Evolutionary conservation across 2,888 invertebrate genomes (phyloP).

Genomic region (Stenolophus ochropezus): DNA sequence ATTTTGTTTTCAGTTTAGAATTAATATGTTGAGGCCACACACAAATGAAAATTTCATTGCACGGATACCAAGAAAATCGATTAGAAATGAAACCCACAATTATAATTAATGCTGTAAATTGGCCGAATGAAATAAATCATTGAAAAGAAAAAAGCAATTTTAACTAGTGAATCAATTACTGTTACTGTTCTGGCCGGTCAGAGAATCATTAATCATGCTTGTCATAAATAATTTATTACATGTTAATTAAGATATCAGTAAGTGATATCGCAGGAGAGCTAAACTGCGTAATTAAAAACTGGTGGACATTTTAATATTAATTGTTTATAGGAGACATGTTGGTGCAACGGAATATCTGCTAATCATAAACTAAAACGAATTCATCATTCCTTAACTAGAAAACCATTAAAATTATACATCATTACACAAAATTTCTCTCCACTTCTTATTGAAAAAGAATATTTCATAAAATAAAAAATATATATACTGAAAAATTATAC

Average conservation of each 20-base stretch:
- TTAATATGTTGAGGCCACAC: not conserved
- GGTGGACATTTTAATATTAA: slow-evolving; percentile 52
- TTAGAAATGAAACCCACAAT: slow-evolving; percentile 14
- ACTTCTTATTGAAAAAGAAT: no score
- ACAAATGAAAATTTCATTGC: not conserved
- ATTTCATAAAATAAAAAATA: no score
- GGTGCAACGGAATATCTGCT: not conserved
- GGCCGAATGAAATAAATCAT: slow-evolving; percentile 49
- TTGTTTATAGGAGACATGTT: slow-evolving; percentile 40
- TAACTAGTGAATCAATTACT: slow-evolving; percentile 58
- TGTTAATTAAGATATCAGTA: slow-evolving; percentile 59
- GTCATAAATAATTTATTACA: slow-evolving; percentile 59
- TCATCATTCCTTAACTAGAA: not conserved
- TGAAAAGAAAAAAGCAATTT: slow-evolving; percentile 48
- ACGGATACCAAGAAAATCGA: not conserved
- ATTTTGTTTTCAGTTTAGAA: no score
- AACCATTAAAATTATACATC: not conserved
- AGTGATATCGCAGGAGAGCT: slow-evolving; percentile 53
- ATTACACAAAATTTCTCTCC: no score
- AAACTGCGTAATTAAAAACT: slow-evolving; percentile 48
- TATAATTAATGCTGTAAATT: slow-evolving; percentile 35
- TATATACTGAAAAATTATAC: no score
- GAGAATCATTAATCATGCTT: slow-evolving; percentile 55
- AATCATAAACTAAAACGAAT: not conserved
- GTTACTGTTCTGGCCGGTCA: slow-evolving; percentile 43